Evolutionary conservation across 2,888 invertebrate species (phyloP), one percentile per base, ranked within the genome.

Genomic region (Venusia cambrica): DNA sequence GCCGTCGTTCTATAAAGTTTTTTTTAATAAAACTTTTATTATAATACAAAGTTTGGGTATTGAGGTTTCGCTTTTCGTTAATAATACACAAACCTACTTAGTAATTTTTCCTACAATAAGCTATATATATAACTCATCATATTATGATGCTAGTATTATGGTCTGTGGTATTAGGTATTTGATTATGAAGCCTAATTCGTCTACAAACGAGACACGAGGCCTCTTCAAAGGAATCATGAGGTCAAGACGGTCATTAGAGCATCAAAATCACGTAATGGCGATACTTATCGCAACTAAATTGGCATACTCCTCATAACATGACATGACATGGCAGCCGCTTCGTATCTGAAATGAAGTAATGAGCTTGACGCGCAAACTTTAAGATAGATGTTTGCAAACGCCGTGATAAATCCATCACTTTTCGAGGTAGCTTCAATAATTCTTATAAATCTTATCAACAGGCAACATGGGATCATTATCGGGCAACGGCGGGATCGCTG

Each of bases 291-390:
- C 10, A 1, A 16, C 25, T 3, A 14, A 39, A 34, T 34, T 35
- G 39, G 34, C 30, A 30, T 35, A 22, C 22, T 27, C 22, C 21
- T 38, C 21, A 21, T 26, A 31, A 17, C 15, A 22, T 28, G 24
- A 33, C 38, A 21, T 26, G 27, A 17, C 15, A 22, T 28, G 24
- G 29, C 38, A 34, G 24, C 10, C 9, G 6, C 15, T 9, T 24
- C 22, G 15, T 29, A 33, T 20, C 33, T 29, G 32, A 17, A 29
- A 21, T 34, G 16, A 13, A 30, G 38, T 8, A 20, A n/a, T n/a
- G n/a, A n/a, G 36, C 12, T 24, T 39, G 39, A 39, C 34, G 34
- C 34, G 35, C 35, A 30, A 39, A 35, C 28, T 25, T 29, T 8
- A 10, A 35, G 39, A 39, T 39, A 39, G 34, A 30, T 12, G 17